phyloP scores from a whole-genome alignment of 1,140 invertebrate species.

The Lineus longissimus region DNA sequence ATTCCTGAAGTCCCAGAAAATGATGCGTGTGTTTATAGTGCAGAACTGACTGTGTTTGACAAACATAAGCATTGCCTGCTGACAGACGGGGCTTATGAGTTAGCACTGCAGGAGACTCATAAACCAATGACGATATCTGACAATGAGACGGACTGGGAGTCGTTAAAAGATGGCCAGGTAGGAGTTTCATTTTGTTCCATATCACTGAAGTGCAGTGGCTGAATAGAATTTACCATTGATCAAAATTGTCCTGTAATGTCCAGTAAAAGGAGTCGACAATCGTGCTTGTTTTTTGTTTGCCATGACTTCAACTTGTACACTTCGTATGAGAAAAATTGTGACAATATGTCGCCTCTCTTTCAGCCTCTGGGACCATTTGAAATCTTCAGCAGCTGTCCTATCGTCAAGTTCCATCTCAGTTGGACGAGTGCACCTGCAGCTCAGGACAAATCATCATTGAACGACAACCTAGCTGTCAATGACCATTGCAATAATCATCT shows the following conservation, averaged over 20 bases:
- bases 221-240: no score
- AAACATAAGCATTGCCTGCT: slow-evolving; percentile 81
- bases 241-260: no score
- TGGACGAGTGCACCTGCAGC: slow-evolving; percentile 74
- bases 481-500: slow-evolving; percentile 28
- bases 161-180: slow-evolving; percentile 62
- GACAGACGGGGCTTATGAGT: slow-evolving; percentile 84
- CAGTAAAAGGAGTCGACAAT: no score
- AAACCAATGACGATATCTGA: slow-evolving; percentile 19
- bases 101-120: slow-evolving; percentile 67
- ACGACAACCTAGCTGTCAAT: slow-evolving; percentile 17
- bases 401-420: slow-evolving; percentile 76
- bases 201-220: no score
- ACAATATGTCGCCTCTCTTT: background rate
- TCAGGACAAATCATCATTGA: slow-evolving; percentile 58
- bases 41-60: slow-evolving; percentile 85
- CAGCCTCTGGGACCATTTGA: slow-evolving; percentile 44
- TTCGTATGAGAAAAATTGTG: no score
- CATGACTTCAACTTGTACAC: no score
- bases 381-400: slow-evolving; percentile 65
- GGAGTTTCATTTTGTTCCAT: background rate
- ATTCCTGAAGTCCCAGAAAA: no score
- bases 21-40: slow-evolving; percentile 64
- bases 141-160: slow-evolving; percentile 70
- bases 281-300: no score